phyloP scores from a whole-genome alignment of 2,888 invertebrate genomes.

The Nasonia oneida region DNA sequence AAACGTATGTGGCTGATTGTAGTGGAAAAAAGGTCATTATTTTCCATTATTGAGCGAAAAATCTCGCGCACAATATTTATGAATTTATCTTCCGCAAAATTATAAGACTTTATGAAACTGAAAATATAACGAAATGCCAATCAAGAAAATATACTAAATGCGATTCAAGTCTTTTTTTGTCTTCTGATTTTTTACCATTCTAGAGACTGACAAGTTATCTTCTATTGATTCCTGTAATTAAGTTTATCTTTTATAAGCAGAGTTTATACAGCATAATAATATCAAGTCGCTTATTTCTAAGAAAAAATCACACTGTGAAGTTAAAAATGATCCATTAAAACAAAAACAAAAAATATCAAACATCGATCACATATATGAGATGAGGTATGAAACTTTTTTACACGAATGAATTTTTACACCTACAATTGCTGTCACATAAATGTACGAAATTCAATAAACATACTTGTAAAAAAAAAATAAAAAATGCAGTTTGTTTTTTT shows the following conservation, averaged over 20 bases:
- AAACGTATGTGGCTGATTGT: neutral
- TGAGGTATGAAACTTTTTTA: constrained; percentile 38
- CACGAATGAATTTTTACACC: constrained; percentile 28
- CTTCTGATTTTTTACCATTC: constrained; percentile 39
- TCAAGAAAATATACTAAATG: constrained; percentile 27
- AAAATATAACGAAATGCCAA: constrained; percentile 33
- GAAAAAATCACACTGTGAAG: neutral
- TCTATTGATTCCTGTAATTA: constrained; percentile 42
- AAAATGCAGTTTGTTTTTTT: neutral
- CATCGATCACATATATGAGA: constrained; percentile 8
- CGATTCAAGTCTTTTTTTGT: constrained; percentile 29
- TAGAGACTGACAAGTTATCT: constrained; percentile 41
- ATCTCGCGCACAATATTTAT: constrained; percentile 44
- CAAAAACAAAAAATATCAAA: neutral
- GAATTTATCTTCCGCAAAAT: constrained; percentile 50
- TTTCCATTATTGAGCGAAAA: constrained; percentile 12
- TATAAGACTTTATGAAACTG: constrained; percentile 9
- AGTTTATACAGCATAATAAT: constrained; percentile 20
- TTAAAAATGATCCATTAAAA: neutral
- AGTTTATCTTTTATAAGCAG: constrained; percentile 38
- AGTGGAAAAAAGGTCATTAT: neutral
- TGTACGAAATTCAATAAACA: constrained; percentile 48
- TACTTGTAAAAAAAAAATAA: constrained; percentile 36
- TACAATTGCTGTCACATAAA: constrained; percentile 41
- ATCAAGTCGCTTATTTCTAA: neutral